Conservation (phyloP, 2,113 vertebrate genomes). For the Gavia stellata region DNA sequence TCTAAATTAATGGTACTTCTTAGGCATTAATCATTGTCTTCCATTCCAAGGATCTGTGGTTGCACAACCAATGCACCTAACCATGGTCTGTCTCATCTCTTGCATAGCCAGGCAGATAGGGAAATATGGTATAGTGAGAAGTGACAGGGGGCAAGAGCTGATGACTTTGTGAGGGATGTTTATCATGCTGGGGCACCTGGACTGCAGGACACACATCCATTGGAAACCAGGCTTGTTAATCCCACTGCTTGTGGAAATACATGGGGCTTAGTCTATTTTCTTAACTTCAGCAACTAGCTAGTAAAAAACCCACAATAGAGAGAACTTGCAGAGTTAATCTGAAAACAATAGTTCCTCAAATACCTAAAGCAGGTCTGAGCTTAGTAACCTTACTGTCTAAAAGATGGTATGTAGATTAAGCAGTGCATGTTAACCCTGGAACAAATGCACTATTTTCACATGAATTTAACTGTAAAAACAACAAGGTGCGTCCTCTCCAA, state of each 20-base stretch:
- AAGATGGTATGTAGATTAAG: neutral
- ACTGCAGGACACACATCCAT: neutral
- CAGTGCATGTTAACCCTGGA: neutral
- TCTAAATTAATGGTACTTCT: neutral
- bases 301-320: neutral
- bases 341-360: neutral
- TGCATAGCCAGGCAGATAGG: neutral
- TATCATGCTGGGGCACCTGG: neutral
- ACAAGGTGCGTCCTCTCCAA: neutral
- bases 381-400: neutral
- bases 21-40: neutral
- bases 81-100: neutral
- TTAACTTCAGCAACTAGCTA: neutral
- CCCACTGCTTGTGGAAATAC: neutral
- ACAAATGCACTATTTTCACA: neutral
- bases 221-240: neutral
- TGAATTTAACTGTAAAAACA: neutral
- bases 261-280: neutral
- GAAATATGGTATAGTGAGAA: accelerated
- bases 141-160: neutral
- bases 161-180: neutral
- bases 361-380: neutral
- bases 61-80: accelerated
- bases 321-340: neutral
- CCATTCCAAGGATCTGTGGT: neutral